These are phyloP conservation scores for Lutjanus erythropterus DNA, from an alignment of 2,113 vertebrate species.

Conservation along the genomic window DNA sequence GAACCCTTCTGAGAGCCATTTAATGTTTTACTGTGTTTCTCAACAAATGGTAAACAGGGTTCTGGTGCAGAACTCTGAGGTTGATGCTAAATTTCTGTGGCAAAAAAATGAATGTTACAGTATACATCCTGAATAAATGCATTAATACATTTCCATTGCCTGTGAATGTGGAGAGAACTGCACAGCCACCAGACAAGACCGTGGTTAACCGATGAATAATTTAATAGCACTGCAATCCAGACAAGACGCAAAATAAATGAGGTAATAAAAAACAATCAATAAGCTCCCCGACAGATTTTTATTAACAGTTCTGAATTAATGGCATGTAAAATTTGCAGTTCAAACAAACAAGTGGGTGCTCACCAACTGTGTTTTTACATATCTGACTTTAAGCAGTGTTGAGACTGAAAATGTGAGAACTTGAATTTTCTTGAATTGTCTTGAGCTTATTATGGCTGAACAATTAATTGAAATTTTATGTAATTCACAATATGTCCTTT, in stretches of 20 bases:
- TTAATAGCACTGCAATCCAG: conserved; percentile 50
- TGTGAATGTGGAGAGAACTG: conserved; percentile 9
- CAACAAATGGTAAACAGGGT: conserved; percentile 1
- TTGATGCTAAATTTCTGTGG: background rate
- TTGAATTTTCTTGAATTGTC: too few relatives aligned
- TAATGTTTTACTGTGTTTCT: background rate
- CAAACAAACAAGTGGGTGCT: conserved; percentile 22
- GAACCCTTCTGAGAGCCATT: background rate
- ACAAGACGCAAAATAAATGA: conserved; percentile 44
- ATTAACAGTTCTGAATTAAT: conserved; percentile 52
- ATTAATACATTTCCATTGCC: background rate
- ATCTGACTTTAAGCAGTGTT: background rate
- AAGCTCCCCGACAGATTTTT: conserved; percentile 22
- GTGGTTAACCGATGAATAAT: conserved; percentile 60
- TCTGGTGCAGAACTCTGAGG: background rate
- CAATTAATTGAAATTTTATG: too few relatives aligned
- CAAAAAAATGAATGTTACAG: background rate
- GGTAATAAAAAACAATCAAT: conserved; percentile 52
- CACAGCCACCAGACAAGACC: conserved; percentile 23
- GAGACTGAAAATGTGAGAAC: too few relatives aligned
- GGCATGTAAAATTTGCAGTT: conserved; percentile 31
- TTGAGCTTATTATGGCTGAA: too few relatives aligned
- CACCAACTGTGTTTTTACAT: background rate
- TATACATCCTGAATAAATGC: conserved; percentile 17
- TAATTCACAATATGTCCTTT: too few relatives aligned